These are phyloP conservation scores for Aplochiton taeniatus DNA, from an alignment of 2,797 vertebrate species.

Conservation along the genomic window DNA sequence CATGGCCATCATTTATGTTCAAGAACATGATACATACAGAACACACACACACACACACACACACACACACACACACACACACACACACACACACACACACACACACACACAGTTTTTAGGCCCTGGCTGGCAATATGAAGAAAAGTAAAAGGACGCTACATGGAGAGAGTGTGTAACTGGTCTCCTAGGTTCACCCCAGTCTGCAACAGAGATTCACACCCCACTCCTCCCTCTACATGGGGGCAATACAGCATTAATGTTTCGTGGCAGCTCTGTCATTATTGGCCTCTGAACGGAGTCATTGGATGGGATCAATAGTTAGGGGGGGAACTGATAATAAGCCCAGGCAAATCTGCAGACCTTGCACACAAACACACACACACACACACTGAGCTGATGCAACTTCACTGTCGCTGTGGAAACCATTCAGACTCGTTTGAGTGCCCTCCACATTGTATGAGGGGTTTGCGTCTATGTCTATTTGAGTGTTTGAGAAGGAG, in stretches of 20 bases:
- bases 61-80: slow-evolving; percentile 7
- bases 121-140: not conserved
- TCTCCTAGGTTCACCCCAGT: not conserved
- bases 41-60: not conserved
- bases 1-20: not conserved
- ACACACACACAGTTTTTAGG: no score
- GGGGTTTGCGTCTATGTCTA: slow-evolving; percentile 51
- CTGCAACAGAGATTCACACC: not conserved
- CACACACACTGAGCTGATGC: slow-evolving; percentile 16
- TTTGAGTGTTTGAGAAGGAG: slow-evolving; percentile 6
- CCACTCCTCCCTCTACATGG: no score
- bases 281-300: no score
- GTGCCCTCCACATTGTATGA: slow-evolving; percentile 50
- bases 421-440: slow-evolving; percentile 55
- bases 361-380: slow-evolving; percentile 11
- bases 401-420: slow-evolving; percentile 56
- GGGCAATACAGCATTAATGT: no score
- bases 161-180: no score
- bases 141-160: not conserved
- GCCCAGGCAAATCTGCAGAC: slow-evolving; percentile 16
- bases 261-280: no score
- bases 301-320: not conserved
- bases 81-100: slow-evolving; percentile 1
- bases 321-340: slow-evolving; percentile 16
- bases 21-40: not conserved